These are phyloP conservation scores for Eclectus roratus DNA, from an alignment of 2,113 vertebrate genomes.

Conservation along the genomic window DNA sequence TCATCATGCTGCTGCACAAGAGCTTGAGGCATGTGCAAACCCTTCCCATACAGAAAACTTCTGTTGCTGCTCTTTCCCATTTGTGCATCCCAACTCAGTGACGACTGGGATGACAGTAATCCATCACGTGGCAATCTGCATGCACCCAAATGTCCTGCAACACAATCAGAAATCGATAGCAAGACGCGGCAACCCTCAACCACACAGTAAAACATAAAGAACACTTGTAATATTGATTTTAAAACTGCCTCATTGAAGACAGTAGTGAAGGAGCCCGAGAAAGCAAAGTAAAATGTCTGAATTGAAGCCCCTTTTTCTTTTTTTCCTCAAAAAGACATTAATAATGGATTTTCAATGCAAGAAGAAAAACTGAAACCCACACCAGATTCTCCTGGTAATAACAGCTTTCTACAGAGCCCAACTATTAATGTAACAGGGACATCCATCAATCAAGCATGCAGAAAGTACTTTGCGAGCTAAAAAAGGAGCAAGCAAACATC, in stretches of 20 bases:
- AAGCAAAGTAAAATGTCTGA: conserved; percentile 21
- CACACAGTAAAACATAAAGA: conserved; percentile 52
- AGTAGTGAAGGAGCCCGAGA: not conserved
- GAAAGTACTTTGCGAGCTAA: conserved; percentile 50
- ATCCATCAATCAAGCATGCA: conserved; percentile 67
- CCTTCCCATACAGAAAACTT: not conserved
- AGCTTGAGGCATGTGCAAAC: not conserved
- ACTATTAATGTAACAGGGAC: conserved; percentile 67
- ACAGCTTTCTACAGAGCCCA: conserved; percentile 70
- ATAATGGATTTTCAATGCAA: conserved; percentile 66
- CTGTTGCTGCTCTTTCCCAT: not conserved
- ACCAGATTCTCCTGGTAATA: conserved; percentile 69
- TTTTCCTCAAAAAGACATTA: not conserved
- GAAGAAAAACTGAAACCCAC: conserved; percentile 69
- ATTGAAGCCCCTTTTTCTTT: conserved; percentile 23
- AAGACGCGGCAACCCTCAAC: conserved; percentile 30
- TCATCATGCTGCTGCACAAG: too few species aligned
- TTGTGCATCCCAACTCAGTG: not conserved
- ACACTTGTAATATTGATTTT: conserved; percentile 65
- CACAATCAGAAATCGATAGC: conserved; percentile 65
- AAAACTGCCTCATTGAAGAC: conserved; percentile 12
- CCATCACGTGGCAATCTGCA: conserved; percentile 19
- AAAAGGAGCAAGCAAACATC: conserved; percentile 67
- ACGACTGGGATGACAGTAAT: not conserved
- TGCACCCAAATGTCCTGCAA: conserved; percentile 33